Evolutionary conservation across 2,888 invertebrate species (phyloP).

Genomic region (Eupithecia vulgata): DNA sequence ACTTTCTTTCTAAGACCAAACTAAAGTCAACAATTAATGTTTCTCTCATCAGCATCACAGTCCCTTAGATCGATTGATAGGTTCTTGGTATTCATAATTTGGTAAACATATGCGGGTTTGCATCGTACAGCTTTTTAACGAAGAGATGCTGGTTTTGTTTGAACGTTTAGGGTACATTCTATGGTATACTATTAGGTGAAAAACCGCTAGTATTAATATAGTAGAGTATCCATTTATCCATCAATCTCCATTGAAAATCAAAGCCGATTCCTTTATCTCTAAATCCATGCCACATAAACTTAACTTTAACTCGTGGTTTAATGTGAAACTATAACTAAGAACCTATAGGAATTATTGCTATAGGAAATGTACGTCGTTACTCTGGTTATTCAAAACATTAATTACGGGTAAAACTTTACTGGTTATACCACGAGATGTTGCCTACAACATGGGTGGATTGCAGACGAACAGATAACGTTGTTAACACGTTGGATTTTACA

Average conservation of each 20-base stretch:
- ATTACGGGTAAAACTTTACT: slow-evolving; percentile 16
- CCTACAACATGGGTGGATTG: background rate
- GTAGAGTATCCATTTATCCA: background rate
- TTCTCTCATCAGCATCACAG: too few relatives aligned
- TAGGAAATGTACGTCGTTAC: slow-evolving; percentile 24
- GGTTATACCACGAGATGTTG: background rate
- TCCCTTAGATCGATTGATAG: background rate
- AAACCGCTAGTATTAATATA: too few relatives aligned
- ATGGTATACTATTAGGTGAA: too few relatives aligned
- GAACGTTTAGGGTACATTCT: too few relatives aligned
- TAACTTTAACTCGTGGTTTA: slow-evolving; percentile 35
- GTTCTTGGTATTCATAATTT: too few relatives aligned
- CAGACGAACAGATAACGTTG: background rate
- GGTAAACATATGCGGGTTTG: too few relatives aligned
- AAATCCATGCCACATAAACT: slow-evolving; percentile 18
- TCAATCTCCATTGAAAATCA: background rate
- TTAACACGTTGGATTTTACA: background rate
- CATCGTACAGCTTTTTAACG: too few relatives aligned
- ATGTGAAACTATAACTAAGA: slow-evolving; percentile 34
- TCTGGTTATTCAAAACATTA: slow-evolving; percentile 30
- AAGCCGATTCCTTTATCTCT: slow-evolving; percentile 21
- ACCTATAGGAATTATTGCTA: background rate
- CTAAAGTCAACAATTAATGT: background rate
- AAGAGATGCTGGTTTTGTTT: too few relatives aligned
- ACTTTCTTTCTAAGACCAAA: background rate